Percentiles rank a stretch among this genome's conserved stretches.
These are phyloP conservation scores for Artemia franciscana DNA, from an alignment of 1,140 invertebrate species.

Conservation along the genomic window DNA sequence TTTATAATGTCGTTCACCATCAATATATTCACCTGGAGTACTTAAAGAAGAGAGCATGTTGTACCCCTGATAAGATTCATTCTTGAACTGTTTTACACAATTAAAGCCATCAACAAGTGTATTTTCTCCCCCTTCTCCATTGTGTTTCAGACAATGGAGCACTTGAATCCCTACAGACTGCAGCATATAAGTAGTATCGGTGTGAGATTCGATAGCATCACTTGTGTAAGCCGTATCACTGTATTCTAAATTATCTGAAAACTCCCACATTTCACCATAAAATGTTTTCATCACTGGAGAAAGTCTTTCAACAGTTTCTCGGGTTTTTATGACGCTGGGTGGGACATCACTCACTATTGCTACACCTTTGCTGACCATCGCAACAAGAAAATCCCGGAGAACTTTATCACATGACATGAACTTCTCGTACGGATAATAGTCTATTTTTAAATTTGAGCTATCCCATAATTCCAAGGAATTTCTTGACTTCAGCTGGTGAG, in stretches of 20 bases:
- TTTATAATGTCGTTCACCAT: conserved; percentile 27
- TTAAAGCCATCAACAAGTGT: conserved; percentile 41
- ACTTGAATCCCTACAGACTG: conserved; percentile 42
- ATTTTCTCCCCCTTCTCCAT: conserved; percentile 34
- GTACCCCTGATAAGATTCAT: conserved; percentile 27
- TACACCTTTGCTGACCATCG: conserved; percentile 6
- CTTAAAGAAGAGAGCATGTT: conserved; percentile 24
- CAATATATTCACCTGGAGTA: conserved; percentile 33
- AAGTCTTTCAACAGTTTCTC: conserved; percentile 24
- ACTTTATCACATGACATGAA: conserved; percentile 20
- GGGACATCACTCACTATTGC: conserved; percentile 20
- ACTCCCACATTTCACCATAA: conserved; percentile 37
- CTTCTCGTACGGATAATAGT: conserved; percentile 17
- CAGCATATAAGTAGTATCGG: conserved; percentile 44
- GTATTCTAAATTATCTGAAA: conserved; percentile 27
- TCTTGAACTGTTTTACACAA: conserved; percentile 29
- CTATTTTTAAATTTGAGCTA: conserved; percentile 13
- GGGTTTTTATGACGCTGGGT: conserved; percentile 25
- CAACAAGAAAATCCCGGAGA: neutral
- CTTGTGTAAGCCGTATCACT: conserved; percentile 40
- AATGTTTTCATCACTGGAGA: conserved; percentile 32
- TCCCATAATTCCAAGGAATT: conserved; percentile 1
- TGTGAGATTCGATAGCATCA: conserved; percentile 25
- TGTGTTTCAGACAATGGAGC: conserved; percentile 37
- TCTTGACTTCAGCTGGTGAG: conserved; percentile 13